Evolutionary conservation across 2,888 invertebrate genomes (phyloP), one percentile per base, ranked within the genome.

Genomic region (Sericinus montela): DNA sequence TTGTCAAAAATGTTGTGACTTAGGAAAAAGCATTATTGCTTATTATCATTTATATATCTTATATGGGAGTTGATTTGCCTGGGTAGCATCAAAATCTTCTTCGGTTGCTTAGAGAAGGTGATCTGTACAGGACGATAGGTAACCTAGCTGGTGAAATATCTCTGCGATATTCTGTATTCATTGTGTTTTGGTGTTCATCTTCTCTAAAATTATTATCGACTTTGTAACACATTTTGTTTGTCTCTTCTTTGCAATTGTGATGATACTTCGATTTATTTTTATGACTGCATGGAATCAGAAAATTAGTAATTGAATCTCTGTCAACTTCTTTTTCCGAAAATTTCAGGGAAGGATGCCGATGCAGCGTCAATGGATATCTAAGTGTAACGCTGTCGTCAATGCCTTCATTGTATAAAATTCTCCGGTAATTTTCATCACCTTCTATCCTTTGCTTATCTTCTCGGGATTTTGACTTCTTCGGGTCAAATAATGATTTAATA

Each of bases 351-450:
- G 29, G 40, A 13, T 8, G 23, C 15, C 29, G 40, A 7, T 19
- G 34, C 3, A 15, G 23, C 3, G 10, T n/a, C 16, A 29, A 5
- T 8, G 34, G 57, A 30, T 54, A 39, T 3, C 48, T 52, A 23
- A 58, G 46, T 0, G 65, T 54, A 16, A 67, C 52, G 0, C 30
- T 28, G 43, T 81, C 75, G 52, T 71, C 72, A 14, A 81, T 81
- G 11, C 81, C 82, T 57, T 84, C 82, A 43, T 82, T 81, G 54
- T 81, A 82, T 29, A 80, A 49, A 13, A 63, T 68, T 52, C 62
- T 76, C 40, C 72, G 66, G 1, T 1, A 40, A 9, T 56, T 49
- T 10, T 47, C 38, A n/a, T n/a, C n/a, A n/a, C n/a, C 11, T 5
- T 3, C 11, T 16, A 16, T 48, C 5, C 45, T 30, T 16, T 6